A percentile compares a stretch with the other conserved stretches of the same genome.
Conservation (phyloP, 2,888 invertebrate genomes). For the Hypomecis atomaria region DNA sequence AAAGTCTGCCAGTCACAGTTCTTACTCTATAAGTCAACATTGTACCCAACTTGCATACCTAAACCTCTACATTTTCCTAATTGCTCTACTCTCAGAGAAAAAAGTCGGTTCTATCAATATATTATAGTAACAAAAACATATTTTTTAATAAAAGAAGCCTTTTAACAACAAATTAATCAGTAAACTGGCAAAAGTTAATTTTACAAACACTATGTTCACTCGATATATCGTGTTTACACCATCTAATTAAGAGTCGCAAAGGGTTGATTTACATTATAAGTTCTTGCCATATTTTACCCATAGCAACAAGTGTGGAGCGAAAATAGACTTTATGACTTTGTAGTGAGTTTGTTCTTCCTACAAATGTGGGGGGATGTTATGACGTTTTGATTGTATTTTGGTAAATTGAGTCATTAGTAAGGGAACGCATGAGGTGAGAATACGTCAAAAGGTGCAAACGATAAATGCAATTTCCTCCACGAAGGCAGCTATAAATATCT, state of each 20-base stretch:
- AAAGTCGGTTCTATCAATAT: background rate
- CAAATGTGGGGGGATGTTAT: constrained; percentile 6
- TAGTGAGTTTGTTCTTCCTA: constrained; percentile 25
- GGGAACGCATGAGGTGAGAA: constrained; percentile 69
- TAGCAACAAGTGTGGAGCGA: background rate
- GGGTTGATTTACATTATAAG: constrained; percentile 61
- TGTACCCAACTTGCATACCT: too few species aligned
- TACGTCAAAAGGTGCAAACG: constrained; percentile 69
- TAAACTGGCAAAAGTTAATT: constrained; percentile 35
- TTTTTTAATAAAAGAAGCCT: constrained; percentile 6
- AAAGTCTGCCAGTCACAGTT: too few species aligned
- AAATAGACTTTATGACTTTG: constrained; percentile 12
- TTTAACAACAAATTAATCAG: constrained; percentile 31
- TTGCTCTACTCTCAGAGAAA: too few species aligned
- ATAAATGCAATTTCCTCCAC: constrained; percentile 72
- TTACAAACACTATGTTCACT: constrained; percentile 55
- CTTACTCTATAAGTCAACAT: too few species aligned
- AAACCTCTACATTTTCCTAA: too few species aligned
- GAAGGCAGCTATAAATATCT: constrained; percentile 58
- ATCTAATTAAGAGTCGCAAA: constrained; percentile 64
- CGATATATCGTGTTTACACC: constrained; percentile 60
- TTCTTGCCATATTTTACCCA: constrained; percentile 55
- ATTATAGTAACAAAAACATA: background rate
- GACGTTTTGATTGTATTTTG: constrained; percentile 44
- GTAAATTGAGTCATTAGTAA: constrained; percentile 75